Evolutionary conservation across 1,140 invertebrate genomes (phyloP), one percentile per base, ranked within the genome.

Genomic region (Heterodera carotae): DNA sequence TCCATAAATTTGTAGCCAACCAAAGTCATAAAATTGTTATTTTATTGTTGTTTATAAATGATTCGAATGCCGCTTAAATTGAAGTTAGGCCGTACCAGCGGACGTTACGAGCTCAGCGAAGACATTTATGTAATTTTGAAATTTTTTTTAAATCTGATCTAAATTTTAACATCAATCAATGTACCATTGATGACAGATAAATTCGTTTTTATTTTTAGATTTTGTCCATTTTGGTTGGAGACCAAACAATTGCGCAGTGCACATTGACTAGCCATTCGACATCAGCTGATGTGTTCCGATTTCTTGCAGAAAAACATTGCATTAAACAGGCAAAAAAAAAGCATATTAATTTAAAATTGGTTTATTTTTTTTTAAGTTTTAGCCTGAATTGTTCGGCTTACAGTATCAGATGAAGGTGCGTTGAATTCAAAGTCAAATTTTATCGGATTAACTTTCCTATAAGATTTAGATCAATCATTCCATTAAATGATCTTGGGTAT

Each of bases 11-110:
- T 43, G 7, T 43, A 43, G 39, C 39, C 15, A 43, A 43, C 2
- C 2, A 43, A 43, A 43, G 1, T 43, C 39, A 43, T 43, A 43
- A 43, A 39, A 43, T 10, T 56, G 22, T 56, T 56, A 8, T 43
- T 6, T 43, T 43, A 43, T 12, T 8, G 22, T 22, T 56, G 18
- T 56, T 56, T 4, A 18, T n/a, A 56, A 56, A 78, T 78, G 77
- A 83, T 84, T 53, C 77, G 83, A 29, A 83, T 82, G 79, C 84
- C 83, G 10, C 81, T 86, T 6, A 84, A 86, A 73, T 53, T 85
- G 25, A 84, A 83, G 69, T 75, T 60, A 59, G 83, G 84, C 60
- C 83, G 84, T 39, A 84, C 83, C 53, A 83, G 80, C 59, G 83
- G 83, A 25, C 69, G 84, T n/a, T 84, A 84, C 66, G 83, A 84